A percentile compares a stretch with the other conserved stretches of the same genome.
Evolutionary conservation across 1,140 invertebrate species (phyloP).

Genomic region (Neoseiulus cucumeris): DNA sequence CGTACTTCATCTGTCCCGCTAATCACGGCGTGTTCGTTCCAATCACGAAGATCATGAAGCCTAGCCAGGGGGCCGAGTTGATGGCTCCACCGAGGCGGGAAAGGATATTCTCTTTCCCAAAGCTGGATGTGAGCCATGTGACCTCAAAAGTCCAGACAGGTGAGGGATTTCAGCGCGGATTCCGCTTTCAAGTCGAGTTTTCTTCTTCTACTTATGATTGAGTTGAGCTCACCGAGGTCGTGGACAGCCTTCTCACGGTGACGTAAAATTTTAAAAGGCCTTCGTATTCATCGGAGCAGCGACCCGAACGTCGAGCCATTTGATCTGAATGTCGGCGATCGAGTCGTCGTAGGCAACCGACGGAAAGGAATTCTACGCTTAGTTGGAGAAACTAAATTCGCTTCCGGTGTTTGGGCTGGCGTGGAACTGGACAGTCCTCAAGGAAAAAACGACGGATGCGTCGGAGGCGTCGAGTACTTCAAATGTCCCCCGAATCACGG

Average conservation of each 20-base stretch:
- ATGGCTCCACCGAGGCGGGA: slow-evolving; percentile 11
- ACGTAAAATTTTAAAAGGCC: neutral
- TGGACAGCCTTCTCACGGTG: neutral
- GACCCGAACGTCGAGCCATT: neutral
- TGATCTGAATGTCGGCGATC: slow-evolving; percentile 29
- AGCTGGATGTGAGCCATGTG: slow-evolving; percentile 27
- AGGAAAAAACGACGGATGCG: slow-evolving; percentile 31
- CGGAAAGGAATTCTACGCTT: slow-evolving; percentile 35
- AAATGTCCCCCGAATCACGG: slow-evolving; percentile 29
- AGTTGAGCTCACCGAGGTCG: neutral
- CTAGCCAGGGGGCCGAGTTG: slow-evolving; percentile 18
- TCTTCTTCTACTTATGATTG: neutral
- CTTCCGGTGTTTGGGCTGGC: slow-evolving; percentile 31
- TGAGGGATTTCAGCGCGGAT: slow-evolving; percentile 16
- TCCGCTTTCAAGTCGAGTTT: neutral
- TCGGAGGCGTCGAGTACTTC: slow-evolving; percentile 31
- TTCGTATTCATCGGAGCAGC: neutral
- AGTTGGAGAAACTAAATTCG: slow-evolving; percentile 33
- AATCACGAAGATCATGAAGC: slow-evolving; percentile 29
- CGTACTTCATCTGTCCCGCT: slow-evolving; percentile 26
- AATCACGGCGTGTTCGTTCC: slow-evolving; percentile 30
- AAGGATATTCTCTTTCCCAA: slow-evolving; percentile 7
- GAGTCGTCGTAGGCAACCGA: slow-evolving; percentile 31
- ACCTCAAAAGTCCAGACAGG: slow-evolving; percentile 32
- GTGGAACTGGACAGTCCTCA: slow-evolving; percentile 31